phyloP scores from a whole-genome alignment of 2,113 vertebrate species.

The Nothoprocta pentlandii region DNA sequence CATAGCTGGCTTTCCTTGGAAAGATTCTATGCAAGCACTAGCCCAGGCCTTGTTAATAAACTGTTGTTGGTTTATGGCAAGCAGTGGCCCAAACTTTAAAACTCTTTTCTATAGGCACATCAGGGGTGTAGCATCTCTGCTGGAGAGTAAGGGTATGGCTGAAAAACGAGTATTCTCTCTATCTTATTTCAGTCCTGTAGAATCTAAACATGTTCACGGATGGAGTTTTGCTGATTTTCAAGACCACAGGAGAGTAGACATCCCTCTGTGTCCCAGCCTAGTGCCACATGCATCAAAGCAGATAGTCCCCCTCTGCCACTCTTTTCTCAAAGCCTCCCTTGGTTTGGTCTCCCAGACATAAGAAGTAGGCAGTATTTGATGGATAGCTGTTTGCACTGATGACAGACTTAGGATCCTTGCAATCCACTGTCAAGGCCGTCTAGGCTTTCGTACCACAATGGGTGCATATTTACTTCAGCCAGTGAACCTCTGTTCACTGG shows the following conservation, averaged over 20 bases:
- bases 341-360: neutral
- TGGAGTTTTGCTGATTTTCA: neutral
- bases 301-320: neutral
- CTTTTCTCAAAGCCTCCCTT: neutral
- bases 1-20: neutral
- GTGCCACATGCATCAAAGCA: neutral
- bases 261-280: neutral
- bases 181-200: neutral
- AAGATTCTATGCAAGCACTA: neutral
- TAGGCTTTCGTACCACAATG: neutral
- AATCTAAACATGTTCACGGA: fast-evolving
- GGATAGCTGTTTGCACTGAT: conserved; percentile 17
- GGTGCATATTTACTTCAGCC: neutral
- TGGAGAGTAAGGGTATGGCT: neutral
- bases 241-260: neutral
- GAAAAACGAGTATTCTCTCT: neutral
- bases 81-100: neutral
- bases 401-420: neutral
- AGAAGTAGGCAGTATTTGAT: neutral
- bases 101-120: neutral
- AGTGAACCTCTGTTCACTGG: neutral
- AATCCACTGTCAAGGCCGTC: neutral
- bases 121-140: neutral
- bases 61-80: neutral
- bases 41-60: neutral